Evolutionary conservation across 2,888 invertebrate genomes (phyloP).

Genomic region (Acrocyrtus sp.): DNA sequence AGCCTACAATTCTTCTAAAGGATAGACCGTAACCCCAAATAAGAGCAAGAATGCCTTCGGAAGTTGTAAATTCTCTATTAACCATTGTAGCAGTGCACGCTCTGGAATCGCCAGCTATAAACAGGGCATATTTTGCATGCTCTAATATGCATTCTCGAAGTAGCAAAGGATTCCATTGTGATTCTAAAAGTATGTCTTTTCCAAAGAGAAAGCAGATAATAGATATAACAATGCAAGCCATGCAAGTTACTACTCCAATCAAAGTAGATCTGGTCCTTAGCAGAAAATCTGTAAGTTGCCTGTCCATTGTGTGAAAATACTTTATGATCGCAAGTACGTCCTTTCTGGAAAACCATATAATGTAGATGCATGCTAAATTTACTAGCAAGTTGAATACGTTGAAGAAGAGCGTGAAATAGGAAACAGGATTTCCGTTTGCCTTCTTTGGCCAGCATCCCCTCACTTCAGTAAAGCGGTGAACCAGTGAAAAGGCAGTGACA

Average conservation of each 20-base stretch:
- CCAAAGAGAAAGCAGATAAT: constrained; percentile 18
- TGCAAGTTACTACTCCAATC: neutral
- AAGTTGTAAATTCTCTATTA: neutral
- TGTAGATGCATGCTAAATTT: constrained; percentile 12
- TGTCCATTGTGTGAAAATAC: neutral
- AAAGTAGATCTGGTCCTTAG: neutral
- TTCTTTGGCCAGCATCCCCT: constrained; percentile 12
- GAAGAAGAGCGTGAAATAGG: constrained; percentile 27
- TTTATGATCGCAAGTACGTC: neutral
- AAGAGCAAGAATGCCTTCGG: neutral
- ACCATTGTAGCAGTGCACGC: neutral
- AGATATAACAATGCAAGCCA: neutral
- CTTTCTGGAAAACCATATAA: neutral
- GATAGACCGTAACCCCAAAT: neutral
- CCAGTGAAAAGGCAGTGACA: constrained; percentile 1
- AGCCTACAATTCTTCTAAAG: constrained; percentile 21
- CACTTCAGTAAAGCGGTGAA: constrained; percentile 11
- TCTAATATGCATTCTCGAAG: constrained; percentile 12
- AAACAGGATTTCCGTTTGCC: constrained; percentile 15
- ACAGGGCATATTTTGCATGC: constrained; percentile 7
- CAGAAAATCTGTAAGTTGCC: neutral
- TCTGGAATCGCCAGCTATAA: neutral
- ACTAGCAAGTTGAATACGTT: constrained; percentile 6
- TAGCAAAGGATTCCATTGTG: constrained; percentile 13
- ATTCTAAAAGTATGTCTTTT: neutral